A percentile compares a stretch with the other conserved stretches of the same genome.
Conservation (phyloP, 2,113 vertebrate genomes). For the Corynorhinus townsendii region DNA sequence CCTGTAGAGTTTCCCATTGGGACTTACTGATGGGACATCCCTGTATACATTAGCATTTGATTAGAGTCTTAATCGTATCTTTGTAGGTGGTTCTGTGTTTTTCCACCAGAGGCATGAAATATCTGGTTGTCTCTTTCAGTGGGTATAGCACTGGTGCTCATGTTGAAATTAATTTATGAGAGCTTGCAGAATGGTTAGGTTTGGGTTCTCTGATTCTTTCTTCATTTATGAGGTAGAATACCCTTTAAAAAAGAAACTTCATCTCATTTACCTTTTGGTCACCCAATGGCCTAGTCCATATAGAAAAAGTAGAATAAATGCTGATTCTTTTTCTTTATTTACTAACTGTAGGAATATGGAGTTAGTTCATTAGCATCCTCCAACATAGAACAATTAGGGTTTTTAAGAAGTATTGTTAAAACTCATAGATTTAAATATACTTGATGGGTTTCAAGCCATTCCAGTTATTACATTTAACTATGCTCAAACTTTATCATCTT, state of each 20-base stretch:
- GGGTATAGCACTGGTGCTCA: not conserved
- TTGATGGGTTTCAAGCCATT: not conserved
- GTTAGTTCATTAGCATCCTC: not conserved
- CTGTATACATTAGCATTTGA: not conserved
- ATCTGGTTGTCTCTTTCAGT: not conserved
- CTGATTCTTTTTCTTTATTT: not conserved
- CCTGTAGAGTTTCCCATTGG: not conserved
- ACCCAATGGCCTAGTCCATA: not conserved
- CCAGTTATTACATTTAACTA: not conserved
- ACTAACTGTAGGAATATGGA: not conserved
- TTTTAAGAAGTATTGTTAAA: not conserved
- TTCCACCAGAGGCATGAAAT: not conserved
- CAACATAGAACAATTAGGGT: not conserved
- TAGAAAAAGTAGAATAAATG: not conserved
- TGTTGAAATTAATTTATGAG: not conserved
- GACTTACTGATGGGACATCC: not conserved
- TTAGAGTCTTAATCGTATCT: not conserved
- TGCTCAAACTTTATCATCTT: not conserved
- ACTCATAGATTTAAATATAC: not conserved
- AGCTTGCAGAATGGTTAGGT: not conserved
- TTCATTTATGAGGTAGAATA: not conserved
- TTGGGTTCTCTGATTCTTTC: not conserved
- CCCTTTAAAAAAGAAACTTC: not conserved
- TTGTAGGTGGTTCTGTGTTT: not conserved
- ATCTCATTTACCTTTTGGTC: not conserved